Percentiles rank a stretch among this genome's conserved stretches.
Evolutionary conservation across 2,797 vertebrate genomes (phyloP).

Genomic region (Danio aesculapii): DNA sequence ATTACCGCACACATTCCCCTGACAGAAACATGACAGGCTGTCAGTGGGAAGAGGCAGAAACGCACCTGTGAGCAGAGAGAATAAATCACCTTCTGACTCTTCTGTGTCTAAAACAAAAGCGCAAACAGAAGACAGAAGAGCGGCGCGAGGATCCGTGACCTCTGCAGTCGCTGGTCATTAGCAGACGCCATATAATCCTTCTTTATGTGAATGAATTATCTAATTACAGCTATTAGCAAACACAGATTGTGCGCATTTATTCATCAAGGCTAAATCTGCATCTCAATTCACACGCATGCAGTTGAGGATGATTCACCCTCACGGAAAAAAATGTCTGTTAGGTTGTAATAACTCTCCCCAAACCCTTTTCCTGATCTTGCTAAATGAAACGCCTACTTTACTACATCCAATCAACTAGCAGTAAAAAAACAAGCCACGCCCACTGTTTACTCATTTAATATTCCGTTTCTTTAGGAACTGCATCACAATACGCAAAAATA

Average conservation of each 20-base stretch:
- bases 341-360: too few relatives aligned
- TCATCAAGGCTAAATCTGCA: too few relatives aligned
- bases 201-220: constrained; percentile 40
- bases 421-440: too few relatives aligned
- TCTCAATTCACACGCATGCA: too few relatives aligned
- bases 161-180: constrained; percentile 52
- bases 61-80: constrained; percentile 54
- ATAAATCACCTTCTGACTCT: constrained; percentile 57
- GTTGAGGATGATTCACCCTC: too few relatives aligned
- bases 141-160: constrained; percentile 47
- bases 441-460: too few relatives aligned
- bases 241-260: constrained; percentile 37
- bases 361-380: too few relatives aligned
- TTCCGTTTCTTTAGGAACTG: too few relatives aligned
- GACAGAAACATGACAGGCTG: constrained; percentile 60
- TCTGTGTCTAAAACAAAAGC: constrained; percentile 56
- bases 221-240: constrained; percentile 52
- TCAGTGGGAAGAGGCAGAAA: constrained; percentile 51
- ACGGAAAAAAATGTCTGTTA: too few relatives aligned
- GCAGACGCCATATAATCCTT: constrained; percentile 34
- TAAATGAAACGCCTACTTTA: too few relatives aligned
- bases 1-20: constrained; percentile 59
- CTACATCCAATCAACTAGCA: too few relatives aligned
- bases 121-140: constrained; percentile 11
- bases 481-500: too few relatives aligned